Base-by-base conservation (phyloP, 1,140 invertebrate species). In the Tetramorium parvispinum region DNA sequence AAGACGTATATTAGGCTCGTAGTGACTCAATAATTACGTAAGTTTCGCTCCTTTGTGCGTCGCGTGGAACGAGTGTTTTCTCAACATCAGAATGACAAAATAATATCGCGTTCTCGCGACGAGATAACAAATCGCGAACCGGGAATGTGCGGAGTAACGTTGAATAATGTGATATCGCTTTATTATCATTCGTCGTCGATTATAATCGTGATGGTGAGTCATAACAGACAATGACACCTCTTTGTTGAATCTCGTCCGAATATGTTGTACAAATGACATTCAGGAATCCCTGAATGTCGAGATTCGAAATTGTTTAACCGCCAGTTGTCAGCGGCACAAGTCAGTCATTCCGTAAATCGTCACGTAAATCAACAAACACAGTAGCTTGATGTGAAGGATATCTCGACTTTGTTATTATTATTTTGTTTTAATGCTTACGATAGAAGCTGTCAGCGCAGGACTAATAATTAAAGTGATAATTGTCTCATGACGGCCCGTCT, bases 21-120 rank as follows among this genome's bases (percentile, higher is more conserved):
- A 32, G 3, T 77, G 73, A 43, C 21, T 11, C 10, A 59, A 77
- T 59, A 51, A 61, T 77, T 77, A 59, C 13, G 16, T 59, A 59
- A 77, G 27, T 18, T 61, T 4, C 16, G 6, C 0, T 16, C 3
- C 43, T 65, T 51, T 11, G 5, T 65, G 24, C 4, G 43, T 6
- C 3, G 16, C 24, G 16, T 18, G 24, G 32, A 66, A 79, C 49
- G 16, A 68, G 4, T 53, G 2, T 79, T 66, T 81, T 68, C 0
- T 7, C 5, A 0, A 18, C 21, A 13, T 70, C 46, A 53, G 27
- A 51, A 68, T 68, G 27, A 81, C 16, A 6, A 70, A 53, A 81
- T 40, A 40, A 68, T 70, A 16, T 53, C 11, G 13, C 3, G 18
- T 18, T 76, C 3, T 21, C 1, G 8, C 7, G 5, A 16, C 13